Evolutionary conservation across 2,888 invertebrate species (phyloP).

Genomic region (Heteropelma amictum): DNA sequence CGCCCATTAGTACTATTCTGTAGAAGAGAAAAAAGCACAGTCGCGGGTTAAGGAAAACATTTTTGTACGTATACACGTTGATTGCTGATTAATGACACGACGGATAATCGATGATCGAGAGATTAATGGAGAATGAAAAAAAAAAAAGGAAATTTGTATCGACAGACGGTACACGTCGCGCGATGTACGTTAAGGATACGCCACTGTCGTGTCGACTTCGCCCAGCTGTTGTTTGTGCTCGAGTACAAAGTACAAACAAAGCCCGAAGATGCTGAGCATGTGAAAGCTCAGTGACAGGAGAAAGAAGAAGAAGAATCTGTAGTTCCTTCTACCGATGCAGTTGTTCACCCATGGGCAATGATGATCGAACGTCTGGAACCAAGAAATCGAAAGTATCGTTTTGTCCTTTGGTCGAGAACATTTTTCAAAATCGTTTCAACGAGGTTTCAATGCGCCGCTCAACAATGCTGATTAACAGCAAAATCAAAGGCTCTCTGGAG

Average conservation of each 20-base stretch:
- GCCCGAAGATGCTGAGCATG: slow-evolving; percentile 97
- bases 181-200: slow-evolving; percentile 85
- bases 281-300: slow-evolving; percentile 97
- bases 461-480: no score
- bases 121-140: not conserved
- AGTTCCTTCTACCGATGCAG: slow-evolving; percentile 97
- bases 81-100: not conserved
- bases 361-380: slow-evolving; percentile 97
- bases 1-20: slow-evolving; percentile 94
- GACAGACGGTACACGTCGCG: slow-evolving; percentile 7
- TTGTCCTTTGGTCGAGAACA: not conserved
- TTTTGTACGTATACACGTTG: no score
- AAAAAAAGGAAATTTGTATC: not conserved
- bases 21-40: not conserved
- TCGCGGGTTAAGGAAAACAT: not conserved
- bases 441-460: no score
- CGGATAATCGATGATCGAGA: not conserved
- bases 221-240: slow-evolving; percentile 89
- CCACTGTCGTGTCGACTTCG: slow-evolving; percentile 89
- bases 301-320: slow-evolving; percentile 99
- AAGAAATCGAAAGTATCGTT: not conserved
- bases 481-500: no score
- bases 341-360: slow-evolving; percentile 99
- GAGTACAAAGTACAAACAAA: slow-evolving; percentile 95
- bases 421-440: no score